Percentiles rank a stretch among this genome's conserved stretches.
Evolutionary conservation across 2,113 vertebrate genomes (phyloP).

Genomic region (Malurus alboscapulatus): DNA sequence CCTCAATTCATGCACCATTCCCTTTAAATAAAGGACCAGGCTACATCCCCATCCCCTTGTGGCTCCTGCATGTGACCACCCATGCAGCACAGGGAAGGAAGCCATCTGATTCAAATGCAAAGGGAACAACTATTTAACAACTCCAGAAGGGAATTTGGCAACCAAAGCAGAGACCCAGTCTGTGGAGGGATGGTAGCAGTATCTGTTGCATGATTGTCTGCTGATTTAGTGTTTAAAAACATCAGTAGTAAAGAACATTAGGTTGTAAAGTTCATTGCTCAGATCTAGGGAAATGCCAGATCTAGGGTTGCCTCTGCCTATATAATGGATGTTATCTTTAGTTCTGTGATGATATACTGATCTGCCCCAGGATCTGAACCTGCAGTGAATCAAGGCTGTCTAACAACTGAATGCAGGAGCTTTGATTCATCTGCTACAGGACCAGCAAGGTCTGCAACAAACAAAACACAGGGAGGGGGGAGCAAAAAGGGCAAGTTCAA

Average conservation of each 20-base stretch:
- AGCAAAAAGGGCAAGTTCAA: neutral
- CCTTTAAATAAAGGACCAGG: neutral
- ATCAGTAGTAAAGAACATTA: neutral
- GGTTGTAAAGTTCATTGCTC: constrained; percentile 10
- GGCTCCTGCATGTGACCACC: neutral
- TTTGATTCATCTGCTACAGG: neutral
- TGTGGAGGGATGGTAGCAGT: neutral
- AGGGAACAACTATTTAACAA: neutral
- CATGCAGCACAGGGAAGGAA: neutral
- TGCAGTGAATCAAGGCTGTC: neutral
- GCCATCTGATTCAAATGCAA: neutral
- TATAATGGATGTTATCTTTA: neutral
- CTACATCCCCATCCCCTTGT: neutral
- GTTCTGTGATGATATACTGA: neutral
- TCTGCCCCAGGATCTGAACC: neutral
- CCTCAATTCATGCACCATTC: neutral
- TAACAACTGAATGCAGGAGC: neutral
- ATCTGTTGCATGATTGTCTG: neutral
- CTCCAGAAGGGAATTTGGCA: neutral
- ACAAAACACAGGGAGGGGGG: neutral
- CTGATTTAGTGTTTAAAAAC: constrained; percentile 17
- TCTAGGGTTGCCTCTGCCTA: neutral
- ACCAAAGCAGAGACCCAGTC: neutral
- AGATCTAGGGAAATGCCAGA: neutral
- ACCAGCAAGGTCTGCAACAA: neutral